phyloP scores from a whole-genome alignment of 2,888 invertebrate species.

The Heliconius charithonia region DNA sequence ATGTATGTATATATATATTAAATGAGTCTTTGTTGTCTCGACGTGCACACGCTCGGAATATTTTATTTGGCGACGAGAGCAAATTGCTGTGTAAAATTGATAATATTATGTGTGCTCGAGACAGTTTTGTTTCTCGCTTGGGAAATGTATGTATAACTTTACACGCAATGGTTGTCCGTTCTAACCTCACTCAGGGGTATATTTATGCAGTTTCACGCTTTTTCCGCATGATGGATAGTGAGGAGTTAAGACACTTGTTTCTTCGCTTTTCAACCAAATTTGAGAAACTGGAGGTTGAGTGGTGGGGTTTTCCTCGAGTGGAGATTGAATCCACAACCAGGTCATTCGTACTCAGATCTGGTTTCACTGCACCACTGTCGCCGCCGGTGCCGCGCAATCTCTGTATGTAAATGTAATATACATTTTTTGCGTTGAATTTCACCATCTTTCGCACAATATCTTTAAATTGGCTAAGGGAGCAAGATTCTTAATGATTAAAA shows the following conservation, averaged over 20 bases:
- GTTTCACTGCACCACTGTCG: too few relatives aligned
- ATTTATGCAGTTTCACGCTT: background rate
- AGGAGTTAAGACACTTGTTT: too few relatives aligned
- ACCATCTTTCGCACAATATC: too few relatives aligned
- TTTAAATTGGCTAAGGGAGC: too few relatives aligned
- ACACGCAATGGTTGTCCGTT: background rate
- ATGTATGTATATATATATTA: constrained; percentile 12
- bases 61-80: background rate
- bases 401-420: too few relatives aligned
- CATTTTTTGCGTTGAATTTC: too few relatives aligned
- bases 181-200: background rate
- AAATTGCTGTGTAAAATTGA: constrained; percentile 1
- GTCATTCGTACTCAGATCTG: too few relatives aligned
- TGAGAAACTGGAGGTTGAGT: background rate
- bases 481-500: background rate
- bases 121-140: background rate
- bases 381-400: too few relatives aligned
- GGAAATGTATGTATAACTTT: background rate
- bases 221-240: too few relatives aligned
- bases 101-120: background rate
- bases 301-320: background rate
- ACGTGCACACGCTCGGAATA: constrained; percentile 9
- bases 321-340: background rate
- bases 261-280: too few relatives aligned
- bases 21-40: constrained; percentile 38